phyloP scores from a whole-genome alignment of 1,140 invertebrate genomes.

The Magallana ariakensis region DNA sequence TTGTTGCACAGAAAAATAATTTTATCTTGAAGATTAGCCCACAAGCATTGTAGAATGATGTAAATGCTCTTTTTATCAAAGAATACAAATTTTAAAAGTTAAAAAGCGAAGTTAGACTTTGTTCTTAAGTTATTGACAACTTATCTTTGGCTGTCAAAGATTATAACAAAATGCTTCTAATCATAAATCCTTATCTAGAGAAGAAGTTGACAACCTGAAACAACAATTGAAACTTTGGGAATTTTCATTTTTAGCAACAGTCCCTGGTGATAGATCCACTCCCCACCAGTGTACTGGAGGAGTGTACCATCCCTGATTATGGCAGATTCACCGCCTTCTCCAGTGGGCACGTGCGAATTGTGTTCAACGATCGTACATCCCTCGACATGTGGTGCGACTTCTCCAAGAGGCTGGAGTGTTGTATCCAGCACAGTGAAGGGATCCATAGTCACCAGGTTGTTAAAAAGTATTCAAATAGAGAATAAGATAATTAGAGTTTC shows the following conservation, averaged over 20 bases:
- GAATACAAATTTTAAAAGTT: too few relatives aligned
- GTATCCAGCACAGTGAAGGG: slow-evolving; percentile 60
- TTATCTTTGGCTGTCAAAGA: too few relatives aligned
- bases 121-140: too few relatives aligned
- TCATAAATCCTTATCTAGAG: neutral
- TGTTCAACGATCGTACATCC: slow-evolving; percentile 72
- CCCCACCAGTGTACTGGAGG: slow-evolving; percentile 64
- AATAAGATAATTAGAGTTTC: too few relatives aligned
- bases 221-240: neutral
- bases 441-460: neutral
- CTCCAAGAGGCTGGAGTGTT: slow-evolving; percentile 58
- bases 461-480: too few relatives aligned
- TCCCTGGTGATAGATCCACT: slow-evolving; percentile 60
- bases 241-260: slow-evolving; percentile 7
- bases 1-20: too few relatives aligned
- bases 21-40: too few relatives aligned
- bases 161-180: too few relatives aligned
- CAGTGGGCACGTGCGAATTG: slow-evolving; percentile 68
- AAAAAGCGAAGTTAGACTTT: too few relatives aligned
- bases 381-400: slow-evolving; percentile 70
- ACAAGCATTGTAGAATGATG: too few relatives aligned
- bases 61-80: too few relatives aligned
- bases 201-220: too few relatives aligned
- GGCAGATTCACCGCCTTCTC: slow-evolving; percentile 71
- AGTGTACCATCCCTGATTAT: slow-evolving; percentile 63